These are phyloP conservation scores for Pomatostomus ruficeps DNA, from an alignment of 2,113 vertebrate genomes.

Conservation along the genomic window DNA sequence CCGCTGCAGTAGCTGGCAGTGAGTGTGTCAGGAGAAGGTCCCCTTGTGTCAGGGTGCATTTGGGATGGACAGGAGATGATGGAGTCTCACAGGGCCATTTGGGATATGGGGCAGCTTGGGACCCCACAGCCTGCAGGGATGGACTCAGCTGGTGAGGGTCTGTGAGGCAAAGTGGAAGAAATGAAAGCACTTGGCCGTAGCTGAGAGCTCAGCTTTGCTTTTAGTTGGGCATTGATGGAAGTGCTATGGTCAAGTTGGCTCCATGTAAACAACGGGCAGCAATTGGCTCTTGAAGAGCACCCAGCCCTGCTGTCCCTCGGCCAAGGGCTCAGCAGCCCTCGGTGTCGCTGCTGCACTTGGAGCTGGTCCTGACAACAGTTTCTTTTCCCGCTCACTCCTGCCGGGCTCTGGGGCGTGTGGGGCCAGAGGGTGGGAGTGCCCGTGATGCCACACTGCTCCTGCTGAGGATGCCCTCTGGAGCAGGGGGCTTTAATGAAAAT, in stretches of 20 bases:
- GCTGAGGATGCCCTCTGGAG: neutral
- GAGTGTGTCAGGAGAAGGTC: neutral
- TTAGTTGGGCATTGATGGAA: rapidly evolving
- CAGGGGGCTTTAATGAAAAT: neutral
- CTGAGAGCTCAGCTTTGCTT: neutral
- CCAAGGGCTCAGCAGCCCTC: neutral
- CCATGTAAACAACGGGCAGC: neutral
- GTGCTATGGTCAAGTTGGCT: rapidly evolving
- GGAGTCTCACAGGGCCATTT: rapidly evolving
- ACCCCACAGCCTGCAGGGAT: rapidly evolving
- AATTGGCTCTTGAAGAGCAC: neutral
- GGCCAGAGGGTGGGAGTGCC: neutral
- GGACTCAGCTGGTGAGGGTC: rapidly evolving
- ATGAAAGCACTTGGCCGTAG: neutral
- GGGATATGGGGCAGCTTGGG: rapidly evolving
- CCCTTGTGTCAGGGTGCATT: no score
- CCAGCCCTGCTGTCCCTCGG: neutral
- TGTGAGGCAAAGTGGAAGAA: neutral
- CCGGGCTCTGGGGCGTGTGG: neutral
- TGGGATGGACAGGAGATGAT: neutral
- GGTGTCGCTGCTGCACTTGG: neutral
- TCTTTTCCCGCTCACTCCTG: rapidly evolving
- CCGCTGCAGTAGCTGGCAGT: rapidly evolving
- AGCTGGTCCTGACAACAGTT: neutral
- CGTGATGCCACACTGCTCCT: neutral